Percentiles rank a stretch among this genome's conserved stretches.
These are phyloP conservation scores for Salticus scenicus DNA, from an alignment of 2,888 invertebrate species.

Conservation along the genomic window DNA sequence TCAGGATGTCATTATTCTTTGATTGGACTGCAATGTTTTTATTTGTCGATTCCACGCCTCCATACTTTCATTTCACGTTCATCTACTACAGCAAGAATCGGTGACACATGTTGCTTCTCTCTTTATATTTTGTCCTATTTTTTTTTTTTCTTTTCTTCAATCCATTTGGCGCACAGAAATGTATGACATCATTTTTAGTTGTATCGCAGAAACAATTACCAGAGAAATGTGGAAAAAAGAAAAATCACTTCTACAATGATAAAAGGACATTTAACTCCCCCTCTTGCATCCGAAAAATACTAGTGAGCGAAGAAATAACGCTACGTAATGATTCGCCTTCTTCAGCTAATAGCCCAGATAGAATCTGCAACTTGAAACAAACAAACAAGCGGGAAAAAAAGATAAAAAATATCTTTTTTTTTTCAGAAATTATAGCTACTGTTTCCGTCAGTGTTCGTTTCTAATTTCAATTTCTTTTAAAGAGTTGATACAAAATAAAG, in stretches of 20 bases:
- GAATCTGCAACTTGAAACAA: background rate
- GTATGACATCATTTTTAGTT: background rate
- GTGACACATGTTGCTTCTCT: background rate
- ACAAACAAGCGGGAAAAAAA: too few species aligned
- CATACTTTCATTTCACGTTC: background rate
- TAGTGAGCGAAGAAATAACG: background rate
- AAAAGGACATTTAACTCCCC: background rate
- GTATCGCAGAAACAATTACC: background rate
- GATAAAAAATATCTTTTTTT: background rate
- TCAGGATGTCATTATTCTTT: background rate
- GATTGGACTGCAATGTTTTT: background rate
- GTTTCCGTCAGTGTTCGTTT: slow-evolving; percentile 28
- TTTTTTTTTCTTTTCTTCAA: background rate
- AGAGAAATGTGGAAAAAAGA: background rate
- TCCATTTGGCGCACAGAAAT: background rate
- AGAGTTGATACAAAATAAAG: slow-evolving; percentile 62
- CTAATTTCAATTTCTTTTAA: slow-evolving; percentile 48
- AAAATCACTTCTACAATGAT: background rate
- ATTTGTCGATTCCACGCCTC: background rate
- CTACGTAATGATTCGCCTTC: background rate
- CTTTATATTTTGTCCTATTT: background rate
- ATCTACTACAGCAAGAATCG: background rate
- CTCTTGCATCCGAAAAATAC: background rate
- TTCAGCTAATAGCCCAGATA: background rate
- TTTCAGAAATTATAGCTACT: background rate